Percentiles rank a stretch among this genome's conserved stretches.
phyloP scores from a whole-genome alignment of 2,113 vertebrate species.

The Tragelaphus scriptus region DNA sequence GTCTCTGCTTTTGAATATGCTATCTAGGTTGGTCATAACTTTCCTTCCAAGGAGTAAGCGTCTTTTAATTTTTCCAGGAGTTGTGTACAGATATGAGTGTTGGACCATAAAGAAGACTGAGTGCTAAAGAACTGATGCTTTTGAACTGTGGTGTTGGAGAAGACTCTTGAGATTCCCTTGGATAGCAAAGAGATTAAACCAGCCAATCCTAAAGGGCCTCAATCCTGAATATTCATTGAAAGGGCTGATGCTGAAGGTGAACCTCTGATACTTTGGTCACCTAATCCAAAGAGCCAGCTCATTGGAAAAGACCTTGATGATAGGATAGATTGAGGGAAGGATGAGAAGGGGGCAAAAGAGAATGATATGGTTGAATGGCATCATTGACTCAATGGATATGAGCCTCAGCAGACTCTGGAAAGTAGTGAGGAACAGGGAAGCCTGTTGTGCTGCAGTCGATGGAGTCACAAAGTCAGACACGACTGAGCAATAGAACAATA shows the following conservation, averaged over 20 bases:
- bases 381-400: background rate
- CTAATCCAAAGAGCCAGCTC: background rate
- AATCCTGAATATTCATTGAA: background rate
- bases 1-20: no score
- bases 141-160: background rate
- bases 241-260: background rate
- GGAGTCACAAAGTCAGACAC: background rate
- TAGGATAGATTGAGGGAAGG: background rate
- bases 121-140: background rate
- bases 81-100: background rate
- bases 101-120: background rate
- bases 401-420: background rate
- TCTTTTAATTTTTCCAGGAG: background rate
- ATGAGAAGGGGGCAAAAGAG: background rate
- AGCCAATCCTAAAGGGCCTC: background rate
- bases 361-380: background rate
- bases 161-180: background rate
- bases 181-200: background rate
- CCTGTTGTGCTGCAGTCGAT: accelerated
- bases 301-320: background rate
- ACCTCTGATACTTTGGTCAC: background rate
- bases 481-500: background rate
- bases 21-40: no score
- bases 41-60: no score
- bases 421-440: background rate